Base-by-base conservation (phyloP, 2,113 vertebrate genomes). In the Aleadryas rufinucha region DNA sequence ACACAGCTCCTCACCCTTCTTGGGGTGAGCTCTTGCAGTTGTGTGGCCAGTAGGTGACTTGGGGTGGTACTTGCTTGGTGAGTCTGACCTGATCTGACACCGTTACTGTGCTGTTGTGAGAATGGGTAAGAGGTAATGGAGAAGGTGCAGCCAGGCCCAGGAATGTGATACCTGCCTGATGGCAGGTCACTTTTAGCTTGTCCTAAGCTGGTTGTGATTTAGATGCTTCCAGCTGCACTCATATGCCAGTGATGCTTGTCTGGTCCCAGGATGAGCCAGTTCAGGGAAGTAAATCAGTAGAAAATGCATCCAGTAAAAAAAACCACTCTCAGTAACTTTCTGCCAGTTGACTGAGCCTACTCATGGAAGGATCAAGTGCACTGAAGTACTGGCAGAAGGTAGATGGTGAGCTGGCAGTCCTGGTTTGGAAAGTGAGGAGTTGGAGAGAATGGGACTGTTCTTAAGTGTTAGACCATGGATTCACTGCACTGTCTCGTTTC, bases 311-410 rank as follows among this genome's bases (percentile, higher is more conserved):
- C 13, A 22, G 35, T 75, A 30, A 54, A 77, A 85, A 69, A 1
- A 24, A 3, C 2, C 0, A 2, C 5, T 9, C 16, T 71, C 35
- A 74, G 10, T 77, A 27, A 50, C 7, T 52, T 65, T 47, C 11
- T 56, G 21, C 22, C 30, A 20, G 28, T 53, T 89, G 9, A 18
- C 24, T 37, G 17, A 56, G 44, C 31, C 9, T 84, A 4, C 27
- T 57, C 0, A 0, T 8, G 53, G 50, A 16, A 26, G 47, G 24
- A 33, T 63, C 24, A 37, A 37, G 17, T 39, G 19, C 3, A 1
- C 23, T 61, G 4, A 22, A 52, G 18, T 47, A 45, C 27, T 19
- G 33, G 35, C 21, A 42, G 69, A 75, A 60, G 64, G 33, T 12
- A 22, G 54, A 42, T 21, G 27, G 9, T 39, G 21, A 78, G 42